These are phyloP conservation scores for Heterotilapia buettikoferi DNA, from an alignment of 2,113 vertebrate species.

Conservation along the genomic window DNA sequence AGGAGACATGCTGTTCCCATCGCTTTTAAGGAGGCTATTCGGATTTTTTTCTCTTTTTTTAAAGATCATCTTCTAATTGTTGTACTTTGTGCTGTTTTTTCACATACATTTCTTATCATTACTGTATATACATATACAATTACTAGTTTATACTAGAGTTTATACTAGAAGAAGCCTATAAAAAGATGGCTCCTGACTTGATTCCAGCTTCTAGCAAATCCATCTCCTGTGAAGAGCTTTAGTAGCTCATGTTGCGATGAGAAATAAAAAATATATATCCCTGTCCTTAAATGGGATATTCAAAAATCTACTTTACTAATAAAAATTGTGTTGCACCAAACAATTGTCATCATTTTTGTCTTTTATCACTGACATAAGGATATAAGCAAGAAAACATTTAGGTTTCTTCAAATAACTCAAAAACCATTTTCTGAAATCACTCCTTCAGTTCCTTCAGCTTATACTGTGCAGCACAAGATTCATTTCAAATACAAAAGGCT, in stretches of 20 bases:
- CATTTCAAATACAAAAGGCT: not conserved
- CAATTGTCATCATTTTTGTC: not conserved
- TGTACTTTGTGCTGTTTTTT: not conserved
- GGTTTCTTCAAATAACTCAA: not conserved
- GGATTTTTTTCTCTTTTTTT: not conserved
- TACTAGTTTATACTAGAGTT: not conserved
- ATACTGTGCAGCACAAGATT: not conserved
- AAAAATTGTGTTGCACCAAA: not conserved
- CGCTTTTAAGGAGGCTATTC: not conserved
- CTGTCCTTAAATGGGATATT: not conserved
- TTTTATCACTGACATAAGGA: not conserved
- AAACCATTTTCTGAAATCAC: not conserved
- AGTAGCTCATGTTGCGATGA: constrained; percentile 25
- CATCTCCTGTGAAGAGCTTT: constrained; percentile 3
- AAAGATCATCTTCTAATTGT: not conserved
- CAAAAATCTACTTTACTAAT: not conserved
- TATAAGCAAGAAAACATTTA: not conserved
- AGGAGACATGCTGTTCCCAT: not conserved
- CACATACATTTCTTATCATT: not conserved
- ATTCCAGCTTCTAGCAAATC: constrained; percentile 44
- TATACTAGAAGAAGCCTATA: constrained; percentile 3
- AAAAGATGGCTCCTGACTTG: constrained; percentile 7
- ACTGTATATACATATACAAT: not conserved
- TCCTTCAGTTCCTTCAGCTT: not conserved
- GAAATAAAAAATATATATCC: constrained; percentile 16